A percentile compares a stretch with the other conserved stretches of the same genome.
These are phyloP conservation scores for Masticophis lateralis DNA, from an alignment of 2,797 vertebrate genomes.

Conservation along the genomic window DNA sequence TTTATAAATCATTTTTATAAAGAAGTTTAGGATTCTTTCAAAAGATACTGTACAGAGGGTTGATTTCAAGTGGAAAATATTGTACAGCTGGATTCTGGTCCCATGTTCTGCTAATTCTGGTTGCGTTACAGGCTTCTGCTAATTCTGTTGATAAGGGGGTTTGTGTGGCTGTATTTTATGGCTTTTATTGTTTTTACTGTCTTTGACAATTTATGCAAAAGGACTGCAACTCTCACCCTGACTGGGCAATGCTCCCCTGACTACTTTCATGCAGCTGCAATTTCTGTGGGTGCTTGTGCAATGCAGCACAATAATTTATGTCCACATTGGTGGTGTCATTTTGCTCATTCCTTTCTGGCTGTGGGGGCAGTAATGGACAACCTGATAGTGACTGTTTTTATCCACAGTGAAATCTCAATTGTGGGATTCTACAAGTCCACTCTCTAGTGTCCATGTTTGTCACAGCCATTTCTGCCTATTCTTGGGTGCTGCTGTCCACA, in stretches of 20 bases:
- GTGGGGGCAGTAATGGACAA: neutral
- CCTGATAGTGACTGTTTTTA: neutral
- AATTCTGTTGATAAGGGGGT: neutral
- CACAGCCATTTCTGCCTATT: neutral
- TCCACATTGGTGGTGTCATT: neutral
- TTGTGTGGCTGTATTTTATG: neutral
- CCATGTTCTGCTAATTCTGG: neutral
- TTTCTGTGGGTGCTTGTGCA: neutral
- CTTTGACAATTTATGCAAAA: neutral
- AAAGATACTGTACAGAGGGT: neutral
- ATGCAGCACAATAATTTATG: neutral
- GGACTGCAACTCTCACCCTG: neutral
- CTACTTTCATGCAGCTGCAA: neutral
- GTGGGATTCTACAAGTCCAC: neutral
- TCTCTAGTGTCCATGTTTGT: neutral
- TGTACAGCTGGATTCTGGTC: neutral
- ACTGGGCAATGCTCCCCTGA: neutral
- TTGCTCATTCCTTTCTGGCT: neutral
- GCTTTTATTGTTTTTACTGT: neutral
- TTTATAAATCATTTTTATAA: neutral
- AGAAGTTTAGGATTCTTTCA: neutral
- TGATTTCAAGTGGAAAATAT: neutral
- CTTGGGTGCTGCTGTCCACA: neutral
- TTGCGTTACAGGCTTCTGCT: neutral
- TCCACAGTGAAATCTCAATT: neutral